A percentile compares a stretch with the other conserved stretches of the same genome.
Conservation (phyloP, 1,140 invertebrate genomes). For the Oncopeltus fasciatus region DNA sequence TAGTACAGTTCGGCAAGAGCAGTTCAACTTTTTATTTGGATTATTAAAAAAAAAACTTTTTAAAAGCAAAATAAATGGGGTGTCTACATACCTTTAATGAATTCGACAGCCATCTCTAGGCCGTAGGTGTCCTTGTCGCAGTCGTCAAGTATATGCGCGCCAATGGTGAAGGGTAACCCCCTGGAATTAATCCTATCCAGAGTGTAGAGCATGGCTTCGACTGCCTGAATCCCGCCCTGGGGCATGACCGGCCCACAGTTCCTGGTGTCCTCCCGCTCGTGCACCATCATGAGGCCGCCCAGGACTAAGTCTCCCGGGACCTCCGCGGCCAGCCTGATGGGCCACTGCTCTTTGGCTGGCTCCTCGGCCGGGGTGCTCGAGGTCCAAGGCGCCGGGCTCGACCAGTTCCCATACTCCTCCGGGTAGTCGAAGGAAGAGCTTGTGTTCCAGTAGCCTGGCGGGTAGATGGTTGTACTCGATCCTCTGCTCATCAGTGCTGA, state of each 20-base stretch:
- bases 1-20: no score
- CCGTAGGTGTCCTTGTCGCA: slow-evolving; percentile 94
- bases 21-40: no score
- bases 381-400: no score
- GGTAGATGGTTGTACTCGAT: not conserved
- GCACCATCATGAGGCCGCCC: slow-evolving; percentile 89
- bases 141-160: slow-evolving; percentile 81
- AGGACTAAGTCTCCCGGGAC: slow-evolving; percentile 70
- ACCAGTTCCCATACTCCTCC: not conserved
- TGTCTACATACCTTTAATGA: slow-evolving; percentile 35
- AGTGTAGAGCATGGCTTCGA: slow-evolving; percentile 86
- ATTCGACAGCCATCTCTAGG: slow-evolving; percentile 87
- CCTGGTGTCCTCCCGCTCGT: slow-evolving; percentile 68
- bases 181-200: slow-evolving; percentile 63
- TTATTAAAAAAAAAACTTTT: no score
- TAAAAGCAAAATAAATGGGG: no score
- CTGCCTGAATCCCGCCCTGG: slow-evolving; percentile 77
- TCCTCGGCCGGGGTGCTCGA: not conserved
- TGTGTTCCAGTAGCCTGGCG: not conserved
- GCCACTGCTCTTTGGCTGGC: slow-evolving; percentile 40
- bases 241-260: slow-evolving; percentile 87
- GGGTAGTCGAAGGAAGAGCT: not conserved
- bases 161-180: slow-evolving; percentile 60
- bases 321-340: slow-evolving; percentile 68
- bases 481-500: not conserved